Evolutionary conservation across 2,888 invertebrate species (phyloP).

Genomic region (Danaus chrysippus): DNA sequence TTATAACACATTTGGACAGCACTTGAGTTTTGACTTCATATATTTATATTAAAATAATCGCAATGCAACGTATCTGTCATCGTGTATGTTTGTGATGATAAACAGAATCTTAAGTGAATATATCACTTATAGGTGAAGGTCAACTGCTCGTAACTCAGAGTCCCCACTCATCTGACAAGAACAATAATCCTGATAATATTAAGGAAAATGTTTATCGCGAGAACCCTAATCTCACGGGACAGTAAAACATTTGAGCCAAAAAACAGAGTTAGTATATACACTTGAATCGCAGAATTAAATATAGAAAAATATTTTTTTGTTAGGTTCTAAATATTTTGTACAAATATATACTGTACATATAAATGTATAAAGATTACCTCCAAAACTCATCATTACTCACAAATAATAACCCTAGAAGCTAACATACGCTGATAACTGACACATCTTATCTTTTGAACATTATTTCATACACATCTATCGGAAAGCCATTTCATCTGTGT

Average conservation of each 20-base stretch:
- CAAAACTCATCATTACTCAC: slow-evolving; percentile 31
- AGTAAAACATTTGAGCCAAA: slow-evolving; percentile 34
- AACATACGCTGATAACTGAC: slow-evolving; percentile 65
- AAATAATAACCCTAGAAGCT: slow-evolving; percentile 37
- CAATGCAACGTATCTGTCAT: slow-evolving; percentile 10
- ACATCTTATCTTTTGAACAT: slow-evolving; percentile 69
- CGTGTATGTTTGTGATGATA: neutral
- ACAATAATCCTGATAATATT: slow-evolving; percentile 73
- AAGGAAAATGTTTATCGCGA: slow-evolving; percentile 72
- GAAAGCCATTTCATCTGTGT: slow-evolving; percentile 75
- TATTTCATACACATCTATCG: slow-evolving; percentile 78
- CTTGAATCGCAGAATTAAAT: too few relatives aligned
- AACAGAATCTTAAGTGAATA: slow-evolving; percentile 26
- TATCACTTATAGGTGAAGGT: slow-evolving; percentile 47
- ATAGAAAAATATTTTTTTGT: too few relatives aligned
- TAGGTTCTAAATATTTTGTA: neutral
- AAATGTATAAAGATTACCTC: slow-evolving; percentile 8
- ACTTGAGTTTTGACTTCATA: neutral
- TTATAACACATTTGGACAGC: neutral
- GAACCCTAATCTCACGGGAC: slow-evolving; percentile 70
- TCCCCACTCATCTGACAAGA: slow-evolving; percentile 64
- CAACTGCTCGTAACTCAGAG: slow-evolving; percentile 65
- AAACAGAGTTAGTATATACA: too few relatives aligned
- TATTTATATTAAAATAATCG: neutral
- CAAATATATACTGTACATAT: neutral